These are phyloP conservation scores for Anas flavirostris DNA, from an alignment of 2,797 vertebrate species.

Conservation along the genomic window DNA sequence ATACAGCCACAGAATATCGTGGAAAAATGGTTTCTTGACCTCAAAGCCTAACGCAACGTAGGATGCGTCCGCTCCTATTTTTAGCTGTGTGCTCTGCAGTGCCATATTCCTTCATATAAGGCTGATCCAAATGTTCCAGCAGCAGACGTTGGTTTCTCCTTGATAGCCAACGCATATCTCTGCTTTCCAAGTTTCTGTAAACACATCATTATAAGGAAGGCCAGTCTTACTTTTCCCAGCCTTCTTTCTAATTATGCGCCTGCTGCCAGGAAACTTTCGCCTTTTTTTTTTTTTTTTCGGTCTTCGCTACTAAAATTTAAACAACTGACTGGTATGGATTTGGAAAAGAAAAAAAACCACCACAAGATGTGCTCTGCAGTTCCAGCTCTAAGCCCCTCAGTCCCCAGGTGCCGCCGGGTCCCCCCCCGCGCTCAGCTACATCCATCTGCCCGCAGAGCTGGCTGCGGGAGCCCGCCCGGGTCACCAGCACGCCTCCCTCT, in stretches of 20 bases:
- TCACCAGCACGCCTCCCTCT: not conserved
- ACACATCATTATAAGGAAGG: constrained; percentile 65
- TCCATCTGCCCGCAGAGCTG: not conserved
- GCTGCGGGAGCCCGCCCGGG: not conserved
- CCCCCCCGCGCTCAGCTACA: not conserved
- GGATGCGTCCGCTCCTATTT: constrained; percentile 41
- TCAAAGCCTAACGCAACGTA: constrained; percentile 40
- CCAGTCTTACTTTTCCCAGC: constrained; percentile 57
- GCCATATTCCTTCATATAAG: constrained; percentile 57
- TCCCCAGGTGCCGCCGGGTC: constrained; percentile 31
- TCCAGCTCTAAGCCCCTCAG: not conserved
- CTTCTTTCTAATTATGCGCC: constrained; percentile 76
- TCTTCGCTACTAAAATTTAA: constrained; percentile 43
- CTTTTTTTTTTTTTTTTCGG: not conserved
- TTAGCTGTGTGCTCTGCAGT: constrained; percentile 24
- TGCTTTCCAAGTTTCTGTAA: constrained; percentile 72
- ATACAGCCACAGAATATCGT: not conserved
- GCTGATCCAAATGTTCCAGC: constrained; percentile 65
- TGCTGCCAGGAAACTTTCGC: constrained; percentile 72
- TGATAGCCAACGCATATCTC: constrained; percentile 64
- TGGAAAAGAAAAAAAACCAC: not conserved
- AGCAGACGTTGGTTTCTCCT: constrained; percentile 62
- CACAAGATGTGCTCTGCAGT: not conserved
- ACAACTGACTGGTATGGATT: constrained; percentile 3
- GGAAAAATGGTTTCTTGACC: constrained; percentile 34